These are phyloP conservation scores for Carassius carassius DNA, from an alignment of 2,113 vertebrate genomes.

Conservation along the genomic window DNA sequence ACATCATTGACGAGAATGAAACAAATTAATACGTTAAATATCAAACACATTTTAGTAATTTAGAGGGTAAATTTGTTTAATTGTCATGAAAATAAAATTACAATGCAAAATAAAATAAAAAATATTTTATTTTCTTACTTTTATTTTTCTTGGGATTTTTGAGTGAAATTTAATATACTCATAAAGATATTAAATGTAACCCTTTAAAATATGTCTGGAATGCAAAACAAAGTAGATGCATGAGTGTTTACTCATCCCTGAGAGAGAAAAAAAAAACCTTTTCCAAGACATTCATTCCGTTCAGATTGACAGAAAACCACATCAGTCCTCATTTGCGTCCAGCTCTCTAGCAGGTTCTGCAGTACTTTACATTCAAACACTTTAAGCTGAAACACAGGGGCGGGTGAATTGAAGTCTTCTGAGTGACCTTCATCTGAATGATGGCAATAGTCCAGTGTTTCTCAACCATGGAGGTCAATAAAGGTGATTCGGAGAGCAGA, in stretches of 20 bases:
- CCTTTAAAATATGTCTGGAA: not conserved
- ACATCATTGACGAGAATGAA: no score
- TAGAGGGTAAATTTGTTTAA: no score
- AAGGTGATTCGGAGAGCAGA: constrained; percentile 21
- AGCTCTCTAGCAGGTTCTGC: constrained; percentile 5
- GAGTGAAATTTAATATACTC: not conserved
- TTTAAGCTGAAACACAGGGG: not conserved
- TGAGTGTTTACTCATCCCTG: not conserved
- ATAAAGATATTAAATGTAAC: not conserved
- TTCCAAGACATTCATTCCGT: not conserved
- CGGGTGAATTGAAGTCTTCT: not conserved
- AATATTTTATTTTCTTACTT: no score
- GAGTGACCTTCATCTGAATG: constrained; percentile 31
- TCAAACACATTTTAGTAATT: no score
- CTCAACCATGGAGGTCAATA: constrained; percentile 41
- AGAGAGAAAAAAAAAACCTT: not conserved
- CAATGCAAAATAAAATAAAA: no score
- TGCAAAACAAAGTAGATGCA: not conserved
- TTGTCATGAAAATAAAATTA: no score
- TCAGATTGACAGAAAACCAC: not conserved
- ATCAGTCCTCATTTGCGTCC: not conserved
- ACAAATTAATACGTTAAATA: no score
- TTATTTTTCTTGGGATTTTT: not conserved
- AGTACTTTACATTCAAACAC: constrained; percentile 49
- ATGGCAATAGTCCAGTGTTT: constrained; percentile 34